A percentile compares a stretch with the other conserved stretches of the same genome.
Conservation (phyloP, 2,113 vertebrate species). For the rabbit (Oryctolagus cuniculus) region mOryCun1.1 NC_091439.1:36049001-36049500, state of each 20-base stretch:
- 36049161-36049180: conserved; percentile 40
- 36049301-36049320: neutral
- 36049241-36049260: neutral
- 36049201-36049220: conserved; percentile 19
- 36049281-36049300: neutral
- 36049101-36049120: neutral
- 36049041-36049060: neutral
- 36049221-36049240: conserved; percentile 11
- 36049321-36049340: neutral
- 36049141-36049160: neutral
- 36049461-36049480: neutral
- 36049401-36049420: neutral
- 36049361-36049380: neutral
- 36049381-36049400: neutral
- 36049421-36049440: neutral
- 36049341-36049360: neutral
- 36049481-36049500: neutral
- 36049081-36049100: neutral
- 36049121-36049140: neutral
- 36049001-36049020: neutral
- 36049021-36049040: neutral
- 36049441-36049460: neutral
- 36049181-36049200: neutral
- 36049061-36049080: neutral
- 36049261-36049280: neutral